Evolutionary conservation across 2,113 vertebrate species (phyloP).

Genomic region (Rhadina sibilatrix): DNA sequence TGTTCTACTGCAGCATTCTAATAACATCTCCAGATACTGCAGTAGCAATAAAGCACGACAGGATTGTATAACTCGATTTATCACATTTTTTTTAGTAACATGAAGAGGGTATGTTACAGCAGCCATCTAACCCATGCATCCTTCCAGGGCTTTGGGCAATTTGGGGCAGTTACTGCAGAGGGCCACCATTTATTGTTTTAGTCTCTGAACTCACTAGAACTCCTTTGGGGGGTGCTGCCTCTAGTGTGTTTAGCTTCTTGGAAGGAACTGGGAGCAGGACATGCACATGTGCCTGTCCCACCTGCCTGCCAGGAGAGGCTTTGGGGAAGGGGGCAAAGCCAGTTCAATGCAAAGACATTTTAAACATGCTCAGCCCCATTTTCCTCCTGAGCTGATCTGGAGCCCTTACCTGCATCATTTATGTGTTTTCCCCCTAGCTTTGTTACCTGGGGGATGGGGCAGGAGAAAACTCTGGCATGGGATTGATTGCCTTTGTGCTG

Average conservation of each 20-base stretch:
- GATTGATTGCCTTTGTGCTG: rapidly evolving
- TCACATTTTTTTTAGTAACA: neutral
- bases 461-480: neutral
- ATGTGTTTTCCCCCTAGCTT: neutral
- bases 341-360: neutral
- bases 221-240: neutral
- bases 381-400: neutral
- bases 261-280: neutral
- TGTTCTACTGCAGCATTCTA: neutral
- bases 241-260: neutral
- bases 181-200: neutral
- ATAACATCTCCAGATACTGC: neutral
- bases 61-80: neutral
- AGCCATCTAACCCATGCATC: neutral
- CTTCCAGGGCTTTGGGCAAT: neutral
- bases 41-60: neutral
- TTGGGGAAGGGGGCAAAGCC: neutral
- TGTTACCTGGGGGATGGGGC: rapidly evolving
- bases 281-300: rapidly evolving
- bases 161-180: neutral
- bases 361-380: rapidly evolving
- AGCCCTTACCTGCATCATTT: neutral
- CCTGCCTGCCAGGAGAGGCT: neutral
- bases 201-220: neutral
- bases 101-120: neutral